Evolutionary conservation across 2,888 invertebrate species (phyloP).

Genomic region (Phragmatobia fuliginosa): DNA sequence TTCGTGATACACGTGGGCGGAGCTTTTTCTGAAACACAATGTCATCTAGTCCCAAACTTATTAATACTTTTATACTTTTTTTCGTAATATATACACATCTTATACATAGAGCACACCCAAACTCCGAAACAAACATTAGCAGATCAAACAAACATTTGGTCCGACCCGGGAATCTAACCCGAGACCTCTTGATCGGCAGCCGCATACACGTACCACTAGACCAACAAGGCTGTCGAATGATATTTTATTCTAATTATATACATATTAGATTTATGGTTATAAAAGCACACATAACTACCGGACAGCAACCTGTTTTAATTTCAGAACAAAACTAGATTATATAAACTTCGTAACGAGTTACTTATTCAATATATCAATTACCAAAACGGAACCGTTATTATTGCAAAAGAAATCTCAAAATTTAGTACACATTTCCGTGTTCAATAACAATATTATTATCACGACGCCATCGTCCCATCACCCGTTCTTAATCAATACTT

Average conservation of each 20-base stretch:
- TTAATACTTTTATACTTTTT: too few species aligned
- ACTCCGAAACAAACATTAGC: too few species aligned
- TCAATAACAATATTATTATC: slow-evolving; percentile 7
- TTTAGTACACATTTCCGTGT: slow-evolving; percentile 1
- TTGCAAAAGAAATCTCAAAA: slow-evolving; percentile 2
- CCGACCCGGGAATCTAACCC: too few species aligned
- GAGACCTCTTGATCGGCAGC: too few species aligned
- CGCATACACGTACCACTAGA: too few species aligned
- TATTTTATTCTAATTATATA: neutral
- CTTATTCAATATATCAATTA: neutral
- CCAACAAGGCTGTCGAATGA: too few species aligned
- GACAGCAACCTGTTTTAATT: neutral
- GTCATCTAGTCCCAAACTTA: too few species aligned
- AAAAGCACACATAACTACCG: neutral
- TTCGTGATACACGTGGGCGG: too few species aligned
- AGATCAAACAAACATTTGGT: too few species aligned
- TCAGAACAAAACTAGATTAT: neutral
- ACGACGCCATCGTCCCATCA: slow-evolving; percentile 5
- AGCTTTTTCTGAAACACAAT: too few species aligned
- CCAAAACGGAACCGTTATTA: neutral
- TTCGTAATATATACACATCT: too few species aligned
- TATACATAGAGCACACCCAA: too few species aligned
- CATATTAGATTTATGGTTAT: neutral
- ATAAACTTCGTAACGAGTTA: neutral
- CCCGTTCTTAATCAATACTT: slow-evolving; percentile 30